Conservation (phyloP, 2,888 invertebrate genomes). For the Pinctada fucata region DNA sequence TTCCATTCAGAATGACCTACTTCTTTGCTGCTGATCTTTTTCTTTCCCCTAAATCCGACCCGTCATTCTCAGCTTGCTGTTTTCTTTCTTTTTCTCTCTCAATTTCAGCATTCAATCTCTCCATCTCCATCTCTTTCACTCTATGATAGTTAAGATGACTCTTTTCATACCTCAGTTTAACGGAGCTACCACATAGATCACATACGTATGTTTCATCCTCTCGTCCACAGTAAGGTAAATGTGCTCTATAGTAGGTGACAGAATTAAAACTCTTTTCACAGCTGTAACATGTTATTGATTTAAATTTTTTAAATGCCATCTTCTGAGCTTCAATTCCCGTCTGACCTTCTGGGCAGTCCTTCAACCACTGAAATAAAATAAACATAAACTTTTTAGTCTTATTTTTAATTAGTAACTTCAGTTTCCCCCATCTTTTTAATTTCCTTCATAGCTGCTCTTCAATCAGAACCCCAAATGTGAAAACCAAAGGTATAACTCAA, state of each 20-base stretch:
- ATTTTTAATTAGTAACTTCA: too few species aligned
- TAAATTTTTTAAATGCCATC: not conserved
- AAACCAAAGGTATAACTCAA: too few species aligned
- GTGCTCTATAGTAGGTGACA: not conserved
- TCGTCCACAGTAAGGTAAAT: not conserved
- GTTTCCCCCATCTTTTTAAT: too few species aligned
- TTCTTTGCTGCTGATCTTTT: not conserved
- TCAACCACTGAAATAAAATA: not conserved
- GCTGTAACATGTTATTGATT: not conserved
- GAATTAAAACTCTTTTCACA: not conserved
- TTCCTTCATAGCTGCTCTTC: too few species aligned
- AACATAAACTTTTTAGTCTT: too few species aligned
- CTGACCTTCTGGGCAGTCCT: not conserved
- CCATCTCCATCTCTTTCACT: not conserved
- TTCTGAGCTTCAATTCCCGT: not conserved
- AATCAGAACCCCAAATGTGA: too few species aligned
- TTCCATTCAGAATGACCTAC: not conserved
- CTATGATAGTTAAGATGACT: not conserved
- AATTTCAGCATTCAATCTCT: not conserved
- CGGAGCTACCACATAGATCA: not conserved
- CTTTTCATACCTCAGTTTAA: not conserved
- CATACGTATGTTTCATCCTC: not conserved
- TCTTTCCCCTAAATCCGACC: not conserved
- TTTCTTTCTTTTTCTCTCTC: not conserved
- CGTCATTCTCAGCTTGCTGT: not conserved